phyloP scores from a whole-genome alignment of 2,113 vertebrate genomes.

The Oncorhynchus keta region DNA sequence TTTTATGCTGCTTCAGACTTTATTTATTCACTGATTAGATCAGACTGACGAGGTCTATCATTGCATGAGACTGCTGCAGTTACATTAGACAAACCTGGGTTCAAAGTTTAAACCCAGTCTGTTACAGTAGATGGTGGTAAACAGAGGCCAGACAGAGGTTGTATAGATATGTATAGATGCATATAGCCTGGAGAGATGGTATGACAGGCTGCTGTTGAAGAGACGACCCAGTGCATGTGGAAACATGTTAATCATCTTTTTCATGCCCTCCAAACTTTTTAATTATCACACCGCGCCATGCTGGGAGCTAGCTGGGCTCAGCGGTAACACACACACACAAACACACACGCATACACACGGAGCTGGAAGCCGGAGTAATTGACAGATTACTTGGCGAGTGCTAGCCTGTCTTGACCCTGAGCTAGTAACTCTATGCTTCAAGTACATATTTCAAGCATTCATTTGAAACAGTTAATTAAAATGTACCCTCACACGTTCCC shows the following conservation, averaged over 20 bases:
- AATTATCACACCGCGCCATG: constrained; percentile 43
- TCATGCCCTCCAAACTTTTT: constrained; percentile 56
- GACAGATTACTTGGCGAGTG: constrained; percentile 68
- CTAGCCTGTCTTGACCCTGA: constrained; percentile 55
- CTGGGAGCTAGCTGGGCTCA: background rate
- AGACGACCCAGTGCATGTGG: constrained; percentile 60
- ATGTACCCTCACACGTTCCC: background rate
- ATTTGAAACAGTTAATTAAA: constrained; percentile 33
- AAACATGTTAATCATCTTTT: constrained; percentile 67
- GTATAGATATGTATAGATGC: too few relatives aligned
- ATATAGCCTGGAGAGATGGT: background rate
- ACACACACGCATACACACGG: background rate
- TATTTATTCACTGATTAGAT: too few relatives aligned
- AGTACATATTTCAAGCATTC: constrained; percentile 16
- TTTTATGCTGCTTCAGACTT: too few relatives aligned
- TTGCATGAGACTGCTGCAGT: too few relatives aligned
- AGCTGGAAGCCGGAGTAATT: constrained; percentile 57
- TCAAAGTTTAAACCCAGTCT: too few relatives aligned
- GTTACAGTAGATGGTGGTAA: too few relatives aligned
- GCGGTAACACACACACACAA: too few relatives aligned
- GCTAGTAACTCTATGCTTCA: constrained; percentile 49
- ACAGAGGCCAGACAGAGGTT: too few relatives aligned
- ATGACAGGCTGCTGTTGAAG: constrained; percentile 50
- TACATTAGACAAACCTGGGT: too few relatives aligned
- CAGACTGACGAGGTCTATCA: too few relatives aligned